Evolutionary conservation across 2,797 vertebrate genomes (phyloP), one percentile per base, ranked within the genome.

Genomic region (Astyanax mexicanus): DNA sequence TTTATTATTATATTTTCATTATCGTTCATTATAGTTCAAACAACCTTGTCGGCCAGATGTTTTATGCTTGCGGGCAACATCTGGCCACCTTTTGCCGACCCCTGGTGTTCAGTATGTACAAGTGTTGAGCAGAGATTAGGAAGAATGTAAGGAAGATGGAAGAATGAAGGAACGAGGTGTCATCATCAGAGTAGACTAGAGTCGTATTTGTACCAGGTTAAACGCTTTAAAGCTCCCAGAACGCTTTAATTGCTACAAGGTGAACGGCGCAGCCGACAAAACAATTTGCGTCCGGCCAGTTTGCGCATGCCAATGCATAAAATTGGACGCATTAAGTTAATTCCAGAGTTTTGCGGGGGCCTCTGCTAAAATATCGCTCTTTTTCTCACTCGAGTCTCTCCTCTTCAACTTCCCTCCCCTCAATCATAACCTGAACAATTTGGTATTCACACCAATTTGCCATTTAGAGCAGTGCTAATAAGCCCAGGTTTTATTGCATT

Each of bases 381-480:
- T 66, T 68, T 77, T 78, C 68, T 74, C 58, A 75, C 71, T 71
- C 57, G 78, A 51, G 69, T 68, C 35, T 80, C 82, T 76, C 80
- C 85, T 85, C 86, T 88, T 85, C 84, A 86, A 84, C 83, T 79
- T 79, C 77, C 79, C 73, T 82, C 84, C 81, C 86, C 89, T 88
- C 86, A 89, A 82, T 85, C 80, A 86, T 86, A 86, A 87, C 89
- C 89, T 86, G 83, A 86, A 86, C 86, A 80, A 91, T 90, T 91
- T 89, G 85, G 86, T 87, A 89, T 92, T 93, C 89, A 88, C 89
- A 91, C 89, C 92, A 92, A 92, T 93, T 93, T 93, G 86, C 87
- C 84, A 88, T 91, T 91, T 87, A 88, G 87, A 89, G 89, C 87
- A 88, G 81, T 44, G 81, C 87, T 92, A 92, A 93, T 92, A 91